Percentiles rank a stretch among this genome's conserved stretches.
Conservation (phyloP, 2,113 vertebrate genomes). For the Collichthys lucidus region DNA sequence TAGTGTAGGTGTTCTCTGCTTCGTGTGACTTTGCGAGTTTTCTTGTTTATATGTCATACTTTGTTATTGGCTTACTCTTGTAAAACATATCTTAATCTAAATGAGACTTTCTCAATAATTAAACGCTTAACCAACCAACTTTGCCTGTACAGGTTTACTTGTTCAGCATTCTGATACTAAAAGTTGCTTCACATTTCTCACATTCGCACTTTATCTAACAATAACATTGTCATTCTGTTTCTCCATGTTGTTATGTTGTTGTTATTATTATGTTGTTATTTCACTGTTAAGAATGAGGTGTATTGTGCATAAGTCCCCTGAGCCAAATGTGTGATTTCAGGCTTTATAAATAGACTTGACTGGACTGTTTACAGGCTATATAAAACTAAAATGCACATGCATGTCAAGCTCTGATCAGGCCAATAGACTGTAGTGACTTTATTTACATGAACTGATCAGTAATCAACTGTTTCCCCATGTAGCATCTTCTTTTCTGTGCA, state of each 20-base stretch:
- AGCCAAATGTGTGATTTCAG: background rate
- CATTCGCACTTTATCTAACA: background rate
- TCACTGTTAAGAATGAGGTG: background rate
- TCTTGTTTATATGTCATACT: background rate
- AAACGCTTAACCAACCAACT: too few relatives aligned
- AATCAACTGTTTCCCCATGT: conserved; percentile 1
- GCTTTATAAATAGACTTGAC: background rate
- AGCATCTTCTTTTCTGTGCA: conserved; percentile 17
- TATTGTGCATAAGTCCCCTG: background rate
- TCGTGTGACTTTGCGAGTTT: background rate
- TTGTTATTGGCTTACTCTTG: too few relatives aligned
- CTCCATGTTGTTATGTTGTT: background rate
- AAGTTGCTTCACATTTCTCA: conserved; percentile 2
- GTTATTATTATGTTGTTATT: background rate
- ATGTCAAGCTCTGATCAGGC: background rate
- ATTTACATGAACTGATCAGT: background rate
- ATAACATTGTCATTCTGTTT: background rate
- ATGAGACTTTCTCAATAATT: background rate
- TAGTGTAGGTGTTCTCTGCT: background rate
- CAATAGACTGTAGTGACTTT: background rate
- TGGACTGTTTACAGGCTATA: background rate
- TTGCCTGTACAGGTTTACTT: background rate
- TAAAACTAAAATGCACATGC: background rate
- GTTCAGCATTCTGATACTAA: background rate
- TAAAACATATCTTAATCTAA: background rate